phyloP scores from a whole-genome alignment of 2,888 invertebrate genomes.

The Eumerus sabulonum region DNA sequence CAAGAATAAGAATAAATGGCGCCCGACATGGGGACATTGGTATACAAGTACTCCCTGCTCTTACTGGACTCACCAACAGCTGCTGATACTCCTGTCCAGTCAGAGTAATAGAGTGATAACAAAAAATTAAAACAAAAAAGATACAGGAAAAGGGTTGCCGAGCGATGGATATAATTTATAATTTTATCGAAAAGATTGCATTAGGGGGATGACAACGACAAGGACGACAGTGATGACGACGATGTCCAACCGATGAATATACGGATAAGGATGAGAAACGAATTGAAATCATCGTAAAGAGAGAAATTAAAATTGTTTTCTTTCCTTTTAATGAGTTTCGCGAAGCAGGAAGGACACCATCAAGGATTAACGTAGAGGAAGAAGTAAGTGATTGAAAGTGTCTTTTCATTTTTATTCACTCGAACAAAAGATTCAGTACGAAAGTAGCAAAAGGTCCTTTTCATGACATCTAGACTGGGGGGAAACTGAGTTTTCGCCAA shows the following conservation, averaged over 20 bases:
- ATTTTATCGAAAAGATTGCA: constrained; percentile 66
- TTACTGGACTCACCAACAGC: constrained; percentile 35
- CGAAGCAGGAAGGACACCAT: constrained; percentile 55
- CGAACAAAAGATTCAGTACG: constrained; percentile 43
- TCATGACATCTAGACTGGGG: no score
- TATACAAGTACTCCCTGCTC: no score
- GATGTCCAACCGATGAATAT: not conserved
- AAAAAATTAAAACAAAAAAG: no score
- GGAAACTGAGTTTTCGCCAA: no score
- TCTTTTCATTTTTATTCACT: constrained; percentile 58
- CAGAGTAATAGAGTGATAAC: not conserved
- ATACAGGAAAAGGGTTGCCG: constrained; percentile 58
- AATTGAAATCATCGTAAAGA: constrained; percentile 1
- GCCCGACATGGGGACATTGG: constrained; percentile 32
- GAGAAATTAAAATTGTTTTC: constrained; percentile 33
- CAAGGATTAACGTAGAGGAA: constrained; percentile 65
- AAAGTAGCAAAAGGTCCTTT: no score
- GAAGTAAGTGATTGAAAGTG: constrained; percentile 64
- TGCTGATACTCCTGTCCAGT: constrained; percentile 34
- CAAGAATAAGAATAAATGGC: constrained; percentile 44
- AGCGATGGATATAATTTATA: constrained; percentile 66
- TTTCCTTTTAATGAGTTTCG: constrained; percentile 57
- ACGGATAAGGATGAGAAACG: not conserved
- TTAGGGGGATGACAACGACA: constrained; percentile 57
- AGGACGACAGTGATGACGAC: constrained; percentile 5